Base-by-base conservation (phyloP, 2,888 invertebrate species). In the Rhingia campestris region DNA sequence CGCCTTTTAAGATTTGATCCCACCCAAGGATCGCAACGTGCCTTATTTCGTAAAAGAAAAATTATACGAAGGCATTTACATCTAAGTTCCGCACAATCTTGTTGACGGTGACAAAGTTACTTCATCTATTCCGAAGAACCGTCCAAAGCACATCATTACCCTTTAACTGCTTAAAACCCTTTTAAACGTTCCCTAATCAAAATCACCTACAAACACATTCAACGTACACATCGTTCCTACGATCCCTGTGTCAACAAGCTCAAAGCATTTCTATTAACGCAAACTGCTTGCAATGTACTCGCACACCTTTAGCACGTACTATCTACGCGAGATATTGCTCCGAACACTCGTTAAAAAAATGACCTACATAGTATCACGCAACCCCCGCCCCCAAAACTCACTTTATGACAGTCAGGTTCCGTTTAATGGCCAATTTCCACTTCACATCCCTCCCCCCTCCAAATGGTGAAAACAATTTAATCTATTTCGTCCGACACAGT, bases 361-460 rank as follows among this genome's bases (percentile, higher is more conserved):
- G 45, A 43, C 64, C 74, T n/a, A 37, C 49, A 45, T 35, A 45
- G 45, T 45, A 22, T 22, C 22, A 61, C 37, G 10, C 30, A 9
- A 41, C 33, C 35, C n/a, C 35, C n/a, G 56, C 45, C 53, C 69
- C 37, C 33, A 14, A 51, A 59, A 49, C 58, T 51, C 49, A 33
- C 37, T 69, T 69, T 76, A 76, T 61, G 41, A 63, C 70, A 77
- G 43, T 56, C 77, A 58, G 43, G 63, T 70, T 49, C 69, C 63
- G 43, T 77, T 63, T 77, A 49, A 77, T 77, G 22, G 58, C 39
- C 70, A 77, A 77, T 77, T 77, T 43, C 56, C 70, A 70, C 35
- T 79, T 63, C 54, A 33, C 72, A 66, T 63, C 14, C 72, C 64
- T 72, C 63, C 64, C 58, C 58, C 58, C 58, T 49, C 56, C 58